Conservation (phyloP, 1,140 invertebrate genomes). For the Sitophilus oryzae region DNA sequence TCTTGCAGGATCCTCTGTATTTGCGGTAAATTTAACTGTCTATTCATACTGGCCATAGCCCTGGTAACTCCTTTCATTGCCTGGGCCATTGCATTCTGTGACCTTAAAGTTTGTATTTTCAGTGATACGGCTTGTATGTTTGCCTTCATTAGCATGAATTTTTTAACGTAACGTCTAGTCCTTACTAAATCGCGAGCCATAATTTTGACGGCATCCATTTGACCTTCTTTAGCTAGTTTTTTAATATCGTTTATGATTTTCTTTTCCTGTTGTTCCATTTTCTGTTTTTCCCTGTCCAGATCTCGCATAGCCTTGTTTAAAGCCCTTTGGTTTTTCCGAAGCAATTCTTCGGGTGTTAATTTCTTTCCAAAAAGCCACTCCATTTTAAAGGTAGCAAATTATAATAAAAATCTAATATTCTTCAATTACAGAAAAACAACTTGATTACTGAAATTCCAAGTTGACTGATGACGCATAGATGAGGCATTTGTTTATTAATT, state of each 20-base stretch:
- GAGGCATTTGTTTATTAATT: too few species aligned
- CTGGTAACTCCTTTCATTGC: constrained; percentile 98
- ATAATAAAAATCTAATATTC: too few species aligned
- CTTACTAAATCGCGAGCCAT: constrained; percentile 99
- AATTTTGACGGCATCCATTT: constrained; percentile 99
- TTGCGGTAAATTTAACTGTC: constrained; percentile 95
- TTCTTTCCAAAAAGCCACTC: constrained; percentile 97
- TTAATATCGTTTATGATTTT: constrained; percentile 98
- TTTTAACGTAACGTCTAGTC: constrained; percentile 92
- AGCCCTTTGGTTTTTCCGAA: constrained; percentile 95
- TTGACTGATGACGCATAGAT: too few species aligned
- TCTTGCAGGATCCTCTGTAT: constrained; percentile 99
- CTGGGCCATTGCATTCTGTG: constrained; percentile 98
- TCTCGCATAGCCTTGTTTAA: constrained; percentile 99
- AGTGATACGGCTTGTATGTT: constrained; percentile 98
- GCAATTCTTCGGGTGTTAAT: constrained; percentile 96
- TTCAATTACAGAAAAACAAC: too few species aligned
- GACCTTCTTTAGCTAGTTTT: constrained; percentile 97
- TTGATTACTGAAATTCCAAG: too few species aligned
- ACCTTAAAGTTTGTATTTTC: constrained; percentile 97
- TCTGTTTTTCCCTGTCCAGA: constrained; percentile 85
- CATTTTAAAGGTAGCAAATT: too few species aligned
- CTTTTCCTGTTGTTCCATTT: constrained; percentile 99
- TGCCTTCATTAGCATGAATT: constrained; percentile 99
- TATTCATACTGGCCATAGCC: constrained; percentile 99